A percentile compares a stretch with the other conserved stretches of the same genome.
Evolutionary conservation across 2,113 vertebrate species (phyloP).

Genomic region (Campylomormyrus numenius): DNA sequence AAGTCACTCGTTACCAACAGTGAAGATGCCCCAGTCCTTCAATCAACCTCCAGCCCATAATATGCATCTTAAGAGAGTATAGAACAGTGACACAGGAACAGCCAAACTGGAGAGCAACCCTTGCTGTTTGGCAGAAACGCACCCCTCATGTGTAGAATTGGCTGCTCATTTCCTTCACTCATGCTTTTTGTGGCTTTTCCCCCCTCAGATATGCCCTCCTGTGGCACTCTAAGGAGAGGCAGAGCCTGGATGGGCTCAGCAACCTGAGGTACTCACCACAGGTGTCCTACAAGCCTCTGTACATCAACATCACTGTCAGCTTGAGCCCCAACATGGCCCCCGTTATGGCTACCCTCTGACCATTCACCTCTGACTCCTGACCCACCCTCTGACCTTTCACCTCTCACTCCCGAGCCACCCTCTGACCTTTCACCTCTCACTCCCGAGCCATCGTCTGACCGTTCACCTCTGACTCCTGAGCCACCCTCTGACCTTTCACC

Average conservation of each 20-base stretch:
- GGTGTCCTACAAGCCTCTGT: constrained; percentile 79
- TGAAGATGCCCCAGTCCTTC: neutral
- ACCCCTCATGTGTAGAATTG: neutral
- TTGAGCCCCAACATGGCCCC: constrained; percentile 84
- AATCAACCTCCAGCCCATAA: neutral
- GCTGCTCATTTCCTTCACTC: neutral
- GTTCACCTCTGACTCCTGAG: neutral
- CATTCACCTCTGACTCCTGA: neutral
- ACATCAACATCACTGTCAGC: constrained; percentile 90
- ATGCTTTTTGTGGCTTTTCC: neutral
- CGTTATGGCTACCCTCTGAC: constrained; percentile 54
- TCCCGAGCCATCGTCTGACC: constrained; percentile 55
- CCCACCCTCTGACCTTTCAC: neutral
- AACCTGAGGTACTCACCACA: constrained; percentile 91
- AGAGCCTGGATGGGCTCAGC: constrained; percentile 86
- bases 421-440: constrained; percentile 37
- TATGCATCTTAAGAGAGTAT: neutral
- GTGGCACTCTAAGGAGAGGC: constrained; percentile 86
- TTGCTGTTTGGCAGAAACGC: neutral
- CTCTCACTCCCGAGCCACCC: constrained; percentile 64
- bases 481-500: neutral
- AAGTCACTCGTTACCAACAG: neutral
- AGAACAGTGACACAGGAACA: neutral
- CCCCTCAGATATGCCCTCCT: constrained; percentile 79
- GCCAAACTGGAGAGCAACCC: neutral